Evolutionary conservation across 2,797 vertebrate genomes (phyloP), one percentile per base, ranked within the genome.

Genomic region (Lutjanus campechanus): DNA sequence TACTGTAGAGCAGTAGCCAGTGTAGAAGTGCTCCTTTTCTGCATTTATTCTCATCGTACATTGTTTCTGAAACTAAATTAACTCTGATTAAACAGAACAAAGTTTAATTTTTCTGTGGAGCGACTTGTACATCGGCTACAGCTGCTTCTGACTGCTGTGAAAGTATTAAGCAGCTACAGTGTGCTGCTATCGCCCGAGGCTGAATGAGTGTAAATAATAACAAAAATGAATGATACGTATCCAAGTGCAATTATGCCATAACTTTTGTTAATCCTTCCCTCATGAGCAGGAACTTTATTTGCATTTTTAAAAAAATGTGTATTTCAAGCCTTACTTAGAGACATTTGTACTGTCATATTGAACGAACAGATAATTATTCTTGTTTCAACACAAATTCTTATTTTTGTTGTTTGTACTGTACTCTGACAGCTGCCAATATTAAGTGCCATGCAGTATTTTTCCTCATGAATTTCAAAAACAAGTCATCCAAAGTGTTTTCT

Each of bases 191-290:
- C 3, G 68, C 15, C 59, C 12, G 1, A 75, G 55, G 60, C 51
- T 58, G 69, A 84, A 84, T 77, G 83, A 83, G 73, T 88, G 91
- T 92, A 91, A 91, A 82, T 82, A 79, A 70, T 7, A 62, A 69
- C 5, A 69, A 69, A 60, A 65, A 66, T 8, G 29, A 91, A 86
- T 84, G 61, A 81, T 5, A 67, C 43, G 56, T 90, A 77, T 56
- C 83, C 76, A 95, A 94, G 90, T 94, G 94, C 94, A 94, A 93
- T 96, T 96, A 95, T 47, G 58, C 80, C 85, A 60, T 84, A 65
- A 65, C 11, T 20, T 64, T 53, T 41, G 60, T 84, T 94, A 69
- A 67, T 81, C 81, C 43, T 69, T 79, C 66, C 77, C 62, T 77
- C 79, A 55, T 53, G 60, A 77, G 72, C 81, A 76, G 75, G 36